These are phyloP conservation scores for Eupithecia insigniata DNA, from an alignment of 2,888 invertebrate genomes.

Conservation along the genomic window DNA sequence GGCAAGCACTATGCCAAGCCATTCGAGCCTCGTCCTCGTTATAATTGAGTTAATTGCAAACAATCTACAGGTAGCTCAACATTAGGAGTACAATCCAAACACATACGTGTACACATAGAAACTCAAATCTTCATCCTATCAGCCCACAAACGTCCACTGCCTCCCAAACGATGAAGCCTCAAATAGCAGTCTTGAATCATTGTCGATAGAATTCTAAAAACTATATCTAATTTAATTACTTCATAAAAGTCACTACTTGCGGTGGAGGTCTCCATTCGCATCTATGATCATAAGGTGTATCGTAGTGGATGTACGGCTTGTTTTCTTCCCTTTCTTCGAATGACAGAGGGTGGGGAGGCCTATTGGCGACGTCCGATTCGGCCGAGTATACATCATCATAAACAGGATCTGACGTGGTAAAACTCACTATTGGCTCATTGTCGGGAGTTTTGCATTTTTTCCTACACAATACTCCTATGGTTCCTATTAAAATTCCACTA, in stretches of 20 bases:
- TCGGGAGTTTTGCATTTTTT: background rate
- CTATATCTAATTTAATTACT: background rate
- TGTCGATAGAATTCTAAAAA: background rate
- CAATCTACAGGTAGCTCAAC: too few species aligned
- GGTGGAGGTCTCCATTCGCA: constrained; percentile 4
- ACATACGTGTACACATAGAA: too few species aligned
- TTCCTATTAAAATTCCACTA: background rate
- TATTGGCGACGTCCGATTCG: background rate
- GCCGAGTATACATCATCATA: constrained; percentile 10
- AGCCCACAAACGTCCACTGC: background rate
- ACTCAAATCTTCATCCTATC: background rate
- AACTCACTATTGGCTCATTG: background rate
- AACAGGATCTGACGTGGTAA: constrained; percentile 1
- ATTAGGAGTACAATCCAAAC: background rate
- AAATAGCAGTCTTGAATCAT: background rate
- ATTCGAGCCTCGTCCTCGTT: too few species aligned
- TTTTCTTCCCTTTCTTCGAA: constrained; percentile 18
- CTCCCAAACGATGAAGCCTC: background rate
- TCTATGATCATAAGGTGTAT: constrained; percentile 27
- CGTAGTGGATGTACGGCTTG: constrained; percentile 19
- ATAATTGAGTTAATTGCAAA: too few species aligned
- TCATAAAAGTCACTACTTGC: background rate
- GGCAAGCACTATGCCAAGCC: too few species aligned
- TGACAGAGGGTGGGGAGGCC: constrained; percentile 18
- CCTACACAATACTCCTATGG: background rate